phyloP scores from a whole-genome alignment of 2,113 vertebrate species.

The Tetraodon nigroviridis region DNA sequence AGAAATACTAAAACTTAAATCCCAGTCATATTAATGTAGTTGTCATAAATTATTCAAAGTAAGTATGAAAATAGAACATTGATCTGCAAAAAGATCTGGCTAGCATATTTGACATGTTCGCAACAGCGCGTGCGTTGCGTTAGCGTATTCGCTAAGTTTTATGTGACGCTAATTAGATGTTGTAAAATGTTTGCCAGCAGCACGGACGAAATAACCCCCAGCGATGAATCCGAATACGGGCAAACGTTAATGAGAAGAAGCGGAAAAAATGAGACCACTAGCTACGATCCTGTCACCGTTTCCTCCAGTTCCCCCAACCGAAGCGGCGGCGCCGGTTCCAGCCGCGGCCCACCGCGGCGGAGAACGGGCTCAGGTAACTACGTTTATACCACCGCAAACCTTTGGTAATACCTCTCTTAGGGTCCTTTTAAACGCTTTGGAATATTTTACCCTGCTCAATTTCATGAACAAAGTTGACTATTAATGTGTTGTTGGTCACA shows the following conservation, averaged over 20 bases:
- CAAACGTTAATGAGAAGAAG: conserved; percentile 5
- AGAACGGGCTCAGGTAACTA: conserved; percentile 34
- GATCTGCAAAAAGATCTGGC: too few species aligned
- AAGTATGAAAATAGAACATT: too few species aligned
- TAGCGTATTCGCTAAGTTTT: not conserved
- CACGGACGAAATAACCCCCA: conserved; percentile 57
- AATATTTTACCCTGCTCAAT: not conserved
- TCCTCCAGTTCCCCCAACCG: conserved; percentile 29
- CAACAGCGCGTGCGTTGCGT: too few species aligned
- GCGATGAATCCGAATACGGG: conserved; percentile 27
- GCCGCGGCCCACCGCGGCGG: not conserved
- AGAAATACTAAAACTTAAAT: too few species aligned
- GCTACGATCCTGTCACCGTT: conserved; percentile 4
- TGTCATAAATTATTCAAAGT: too few species aligned
- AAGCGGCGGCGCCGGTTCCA: conserved; percentile 16
- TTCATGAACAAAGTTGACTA: too few species aligned
- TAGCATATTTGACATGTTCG: too few species aligned
- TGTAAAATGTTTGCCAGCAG: conserved; percentile 60
- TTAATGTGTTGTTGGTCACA: too few species aligned
- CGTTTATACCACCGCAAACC: not conserved
- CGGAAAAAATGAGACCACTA: conserved; percentile 11
- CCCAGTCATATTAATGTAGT: too few species aligned
- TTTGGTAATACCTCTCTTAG: not conserved
- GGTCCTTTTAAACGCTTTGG: not conserved
- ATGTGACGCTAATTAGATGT: not conserved